A percentile compares a stretch with the other conserved stretches of the same genome.
These are phyloP conservation scores for Eutrigla gurnardus DNA, from an alignment of 2,797 vertebrate species.

Conservation along the genomic window DNA sequence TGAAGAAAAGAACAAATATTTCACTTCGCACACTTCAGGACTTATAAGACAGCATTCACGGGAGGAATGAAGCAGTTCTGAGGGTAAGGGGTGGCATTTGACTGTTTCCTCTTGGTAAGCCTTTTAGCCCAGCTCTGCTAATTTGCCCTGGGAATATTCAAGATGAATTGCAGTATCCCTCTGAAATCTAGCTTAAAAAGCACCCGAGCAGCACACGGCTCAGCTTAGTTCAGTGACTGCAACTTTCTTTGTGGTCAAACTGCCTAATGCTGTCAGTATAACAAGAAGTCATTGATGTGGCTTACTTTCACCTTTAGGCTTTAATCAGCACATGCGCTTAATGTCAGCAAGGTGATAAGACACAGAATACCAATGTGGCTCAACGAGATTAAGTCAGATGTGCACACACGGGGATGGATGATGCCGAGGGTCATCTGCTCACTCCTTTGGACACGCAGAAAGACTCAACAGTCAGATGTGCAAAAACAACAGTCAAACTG, in stretches of 20 bases:
- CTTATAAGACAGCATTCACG: slow-evolving; percentile 42
- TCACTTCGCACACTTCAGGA: slow-evolving; percentile 32
- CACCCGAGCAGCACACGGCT: slow-evolving; percentile 18
- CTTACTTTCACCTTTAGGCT: slow-evolving; percentile 39
- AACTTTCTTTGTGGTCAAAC: slow-evolving; percentile 36
- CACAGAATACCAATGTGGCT: slow-evolving; percentile 34
- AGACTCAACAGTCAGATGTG: slow-evolving; percentile 42
- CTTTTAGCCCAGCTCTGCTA: slow-evolving; percentile 39
- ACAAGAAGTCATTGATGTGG: slow-evolving; percentile 41
- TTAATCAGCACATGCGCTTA: slow-evolving; percentile 51
- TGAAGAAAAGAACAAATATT: slow-evolving; percentile 51
- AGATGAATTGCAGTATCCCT: slow-evolving; percentile 42
- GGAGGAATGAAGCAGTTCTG: slow-evolving; percentile 28
- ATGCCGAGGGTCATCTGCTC: slow-evolving; percentile 23
- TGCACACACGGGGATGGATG: slow-evolving; percentile 21
- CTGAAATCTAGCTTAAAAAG: slow-evolving; percentile 39
- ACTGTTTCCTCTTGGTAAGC: slow-evolving; percentile 11
- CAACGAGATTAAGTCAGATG: slow-evolving; percentile 49
- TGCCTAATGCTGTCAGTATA: slow-evolving; percentile 34
- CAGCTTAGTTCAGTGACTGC: slow-evolving; percentile 34
- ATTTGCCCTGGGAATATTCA: slow-evolving; percentile 46
- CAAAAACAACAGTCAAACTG: slow-evolving; percentile 43
- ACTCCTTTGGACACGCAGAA: slow-evolving; percentile 8
- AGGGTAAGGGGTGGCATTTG: slow-evolving; percentile 25
- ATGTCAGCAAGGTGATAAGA: slow-evolving; percentile 54